A percentile compares a stretch with the other conserved stretches of the same genome.
phyloP scores from a whole-genome alignment of 2,797 vertebrate genomes.

The Tadarida brasiliensis region DNA sequence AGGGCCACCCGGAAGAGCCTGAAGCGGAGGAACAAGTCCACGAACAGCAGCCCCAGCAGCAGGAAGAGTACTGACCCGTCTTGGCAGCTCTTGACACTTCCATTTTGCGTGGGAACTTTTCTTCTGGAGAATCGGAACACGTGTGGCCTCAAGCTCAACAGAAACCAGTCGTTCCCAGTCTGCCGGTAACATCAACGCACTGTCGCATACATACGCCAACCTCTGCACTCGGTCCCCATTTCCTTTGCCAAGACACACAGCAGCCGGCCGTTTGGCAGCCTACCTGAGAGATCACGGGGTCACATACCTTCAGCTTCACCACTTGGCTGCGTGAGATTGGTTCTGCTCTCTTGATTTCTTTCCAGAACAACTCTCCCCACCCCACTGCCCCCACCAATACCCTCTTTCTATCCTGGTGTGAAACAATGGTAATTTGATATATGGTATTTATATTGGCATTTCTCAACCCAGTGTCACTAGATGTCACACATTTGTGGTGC shows the following conservation, averaged over 20 bases:
- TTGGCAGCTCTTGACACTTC: conserved; percentile 87
- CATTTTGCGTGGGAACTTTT: conserved; percentile 93
- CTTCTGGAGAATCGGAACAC: conserved; percentile 93
- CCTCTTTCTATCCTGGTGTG: conserved; percentile 87
- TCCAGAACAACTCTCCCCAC: conserved; percentile 73
- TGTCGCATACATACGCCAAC: conserved; percentile 93
- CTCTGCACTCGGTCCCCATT: conserved; percentile 90
- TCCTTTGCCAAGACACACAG: conserved; percentile 90
- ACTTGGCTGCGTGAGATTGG: conserved; percentile 91
- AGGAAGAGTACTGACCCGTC: conserved; percentile 97
- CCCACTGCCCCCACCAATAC: conserved; percentile 19
- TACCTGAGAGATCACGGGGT: conserved; percentile 89
- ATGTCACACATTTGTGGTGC: conserved; percentile 89
- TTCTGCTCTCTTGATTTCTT: conserved; percentile 89
- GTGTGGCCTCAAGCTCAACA: conserved; percentile 90
- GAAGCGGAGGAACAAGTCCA: conserved; percentile 93
- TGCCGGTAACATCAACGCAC: conserved; percentile 91
- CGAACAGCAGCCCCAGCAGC: conserved; percentile 92
- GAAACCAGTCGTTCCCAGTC: conserved; percentile 89
- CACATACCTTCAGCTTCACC: conserved; percentile 88
- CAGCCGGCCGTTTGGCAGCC: conserved; percentile 88
- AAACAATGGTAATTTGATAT: conserved; percentile 90
- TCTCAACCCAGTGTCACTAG: conserved; percentile 89
- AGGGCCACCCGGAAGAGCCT: conserved; percentile 92
- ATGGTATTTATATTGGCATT: conserved; percentile 92